Evolutionary conservation across 2,113 vertebrate genomes (phyloP).

Genomic region (Rhea pennata): DNA sequence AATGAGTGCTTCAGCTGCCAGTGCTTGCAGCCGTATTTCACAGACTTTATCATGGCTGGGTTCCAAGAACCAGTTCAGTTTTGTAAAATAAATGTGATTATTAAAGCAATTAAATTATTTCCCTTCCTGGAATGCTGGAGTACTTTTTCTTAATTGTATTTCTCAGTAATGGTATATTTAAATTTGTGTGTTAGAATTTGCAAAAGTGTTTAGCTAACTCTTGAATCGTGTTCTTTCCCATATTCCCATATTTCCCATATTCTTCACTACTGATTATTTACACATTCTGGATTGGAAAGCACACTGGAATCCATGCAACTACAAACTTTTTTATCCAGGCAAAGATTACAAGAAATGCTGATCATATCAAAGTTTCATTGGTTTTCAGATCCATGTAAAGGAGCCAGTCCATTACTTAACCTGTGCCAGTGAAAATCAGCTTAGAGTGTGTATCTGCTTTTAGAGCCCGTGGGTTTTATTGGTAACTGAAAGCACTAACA

Average conservation of each 20-base stretch:
- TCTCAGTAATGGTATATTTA: background rate
- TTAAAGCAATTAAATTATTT: conserved; percentile 42
- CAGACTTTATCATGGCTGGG: background rate
- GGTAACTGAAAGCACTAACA: background rate
- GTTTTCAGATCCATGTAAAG: background rate
- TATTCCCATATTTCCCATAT: background rate
- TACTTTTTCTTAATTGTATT: background rate
- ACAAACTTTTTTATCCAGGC: background rate
- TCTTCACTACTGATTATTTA: background rate
- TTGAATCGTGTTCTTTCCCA: conserved; percentile 3
- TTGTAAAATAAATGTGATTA: conserved; percentile 43
- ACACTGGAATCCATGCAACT: background rate
- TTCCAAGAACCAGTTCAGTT: conserved; percentile 50
- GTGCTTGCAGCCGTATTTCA: background rate
- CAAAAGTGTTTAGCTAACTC: conserved; percentile 1
- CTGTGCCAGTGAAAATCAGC: background rate
- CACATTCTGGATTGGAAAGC: background rate
- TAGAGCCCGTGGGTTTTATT: background rate
- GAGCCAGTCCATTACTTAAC: background rate
- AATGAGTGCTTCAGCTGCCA: background rate
- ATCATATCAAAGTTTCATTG: background rate
- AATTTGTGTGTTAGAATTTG: conserved; percentile 7
- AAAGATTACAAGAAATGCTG: background rate
- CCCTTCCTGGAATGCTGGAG: conserved; percentile 31
- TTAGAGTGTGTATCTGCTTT: background rate